phyloP scores from a whole-genome alignment of 2,113 vertebrate species.

The Atrichornis clamosus region DNA sequence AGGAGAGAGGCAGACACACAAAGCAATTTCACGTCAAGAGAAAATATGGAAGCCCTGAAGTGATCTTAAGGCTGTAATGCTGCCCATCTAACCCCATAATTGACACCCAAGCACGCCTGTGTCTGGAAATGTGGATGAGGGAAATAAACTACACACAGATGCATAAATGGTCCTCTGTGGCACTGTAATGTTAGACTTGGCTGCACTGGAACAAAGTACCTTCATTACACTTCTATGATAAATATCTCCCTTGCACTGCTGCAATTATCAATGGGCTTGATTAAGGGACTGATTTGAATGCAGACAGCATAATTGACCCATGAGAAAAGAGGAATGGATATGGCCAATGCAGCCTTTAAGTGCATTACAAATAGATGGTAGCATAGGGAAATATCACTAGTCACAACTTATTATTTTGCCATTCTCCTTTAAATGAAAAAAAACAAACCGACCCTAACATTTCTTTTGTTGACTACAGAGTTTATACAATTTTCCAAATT shows the following conservation, averaged over 20 bases:
- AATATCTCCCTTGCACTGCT: not conserved
- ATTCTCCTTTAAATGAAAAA: not conserved
- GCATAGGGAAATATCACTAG: slow-evolving; percentile 7
- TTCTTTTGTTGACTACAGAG: not conserved
- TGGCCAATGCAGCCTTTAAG: not conserved
- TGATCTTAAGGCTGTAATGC: not conserved
- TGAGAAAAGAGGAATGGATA: slow-evolving; percentile 38
- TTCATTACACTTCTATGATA: slow-evolving; percentile 1
- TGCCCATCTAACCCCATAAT: not conserved
- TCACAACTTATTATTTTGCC: not conserved
- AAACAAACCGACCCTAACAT: not conserved
- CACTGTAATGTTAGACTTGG: not conserved
- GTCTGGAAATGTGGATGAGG: not conserved
- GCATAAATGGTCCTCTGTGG: not conserved
- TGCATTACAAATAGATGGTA: slow-evolving; percentile 2
- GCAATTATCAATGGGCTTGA: slow-evolving; percentile 37
- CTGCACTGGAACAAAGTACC: slow-evolving; percentile 1
- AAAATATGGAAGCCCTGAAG: not conserved
- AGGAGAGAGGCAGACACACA: no score
- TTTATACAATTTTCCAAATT: not conserved
- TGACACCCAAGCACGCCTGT: not conserved
- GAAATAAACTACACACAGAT: not conserved
- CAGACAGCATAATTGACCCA: slow-evolving; percentile 43
- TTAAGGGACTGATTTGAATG: slow-evolving; percentile 56
- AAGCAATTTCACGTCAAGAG: not conserved